phyloP scores from a whole-genome alignment of 2,888 invertebrate genomes.

The Amiota communis region DNA sequence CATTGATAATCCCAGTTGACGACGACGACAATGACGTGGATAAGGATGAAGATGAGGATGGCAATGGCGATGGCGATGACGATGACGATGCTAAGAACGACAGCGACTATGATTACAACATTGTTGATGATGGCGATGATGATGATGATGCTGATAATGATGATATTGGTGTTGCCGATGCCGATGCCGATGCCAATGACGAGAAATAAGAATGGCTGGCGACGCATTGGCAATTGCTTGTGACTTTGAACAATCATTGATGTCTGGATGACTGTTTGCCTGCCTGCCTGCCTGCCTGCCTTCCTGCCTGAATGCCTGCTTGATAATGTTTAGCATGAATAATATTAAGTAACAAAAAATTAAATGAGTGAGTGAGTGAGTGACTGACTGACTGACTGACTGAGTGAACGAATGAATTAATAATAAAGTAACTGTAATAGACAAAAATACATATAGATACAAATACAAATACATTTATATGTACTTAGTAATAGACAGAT shows the following conservation, averaged over 20 bases:
- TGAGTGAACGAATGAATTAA: no score
- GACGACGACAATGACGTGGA: background rate
- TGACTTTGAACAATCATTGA: background rate
- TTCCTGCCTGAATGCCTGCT: background rate
- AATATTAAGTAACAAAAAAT: background rate
- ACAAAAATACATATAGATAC: no score
- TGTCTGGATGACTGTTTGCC: no score
- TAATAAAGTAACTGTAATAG: no score
- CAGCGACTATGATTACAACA: background rate
- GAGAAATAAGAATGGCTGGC: background rate
- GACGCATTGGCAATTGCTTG: background rate
- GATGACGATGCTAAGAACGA: background rate
- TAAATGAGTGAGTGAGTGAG: background rate
- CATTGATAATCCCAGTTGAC: constrained; percentile 23
- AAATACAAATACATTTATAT: no score
- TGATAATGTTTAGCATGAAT: background rate
- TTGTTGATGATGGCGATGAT: background rate
- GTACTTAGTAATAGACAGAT: no score
- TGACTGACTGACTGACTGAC: background rate
- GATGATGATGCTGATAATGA: background rate
- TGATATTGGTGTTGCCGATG: background rate
- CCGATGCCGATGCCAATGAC: background rate
- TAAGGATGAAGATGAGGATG: no score
- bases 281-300: background rate
- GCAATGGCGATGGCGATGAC: background rate